Conservation (phyloP, 2,888 invertebrate genomes). For the Tupiocoris notatus region DNA sequence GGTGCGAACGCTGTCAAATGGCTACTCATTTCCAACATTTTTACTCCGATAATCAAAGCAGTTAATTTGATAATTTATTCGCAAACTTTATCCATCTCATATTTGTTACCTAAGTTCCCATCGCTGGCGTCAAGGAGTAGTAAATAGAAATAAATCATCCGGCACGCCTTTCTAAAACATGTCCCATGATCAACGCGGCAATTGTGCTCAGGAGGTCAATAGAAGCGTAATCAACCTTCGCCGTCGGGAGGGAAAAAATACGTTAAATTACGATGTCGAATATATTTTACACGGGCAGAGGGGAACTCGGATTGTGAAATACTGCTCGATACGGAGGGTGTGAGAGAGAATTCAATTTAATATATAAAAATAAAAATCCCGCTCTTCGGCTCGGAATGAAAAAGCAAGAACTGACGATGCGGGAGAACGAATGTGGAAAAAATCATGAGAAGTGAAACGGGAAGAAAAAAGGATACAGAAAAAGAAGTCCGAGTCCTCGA, state of each 20-base stretch:
- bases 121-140: too few relatives aligned
- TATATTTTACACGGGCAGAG: too few relatives aligned
- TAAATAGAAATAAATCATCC: too few relatives aligned
- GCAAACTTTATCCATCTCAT: too few relatives aligned
- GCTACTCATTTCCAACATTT: too few relatives aligned
- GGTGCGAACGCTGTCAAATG: too few relatives aligned
- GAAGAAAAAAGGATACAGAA: neutral
- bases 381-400: too few relatives aligned
- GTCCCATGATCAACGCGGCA: neutral
- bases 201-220: neutral
- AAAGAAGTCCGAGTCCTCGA: neutral
- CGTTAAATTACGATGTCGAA: neutral
- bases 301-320: slow-evolving; percentile 17
- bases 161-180: too few relatives aligned
- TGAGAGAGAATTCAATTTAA: neutral
- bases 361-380: slow-evolving; percentile 1
- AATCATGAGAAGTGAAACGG: neutral
- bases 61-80: too few relatives aligned
- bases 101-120: too few relatives aligned
- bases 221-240: neutral
- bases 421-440: slow-evolving; percentile 9
- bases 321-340: neutral
- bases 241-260: too few relatives aligned
- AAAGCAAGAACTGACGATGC: slow-evolving; percentile 1
- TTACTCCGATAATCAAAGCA: too few relatives aligned